A percentile compares a stretch with the other conserved stretches of the same genome.
These are phyloP conservation scores for Rhynchonycteris naso DNA, from an alignment of 2,797 vertebrate genomes.

Conservation along the genomic window DNA sequence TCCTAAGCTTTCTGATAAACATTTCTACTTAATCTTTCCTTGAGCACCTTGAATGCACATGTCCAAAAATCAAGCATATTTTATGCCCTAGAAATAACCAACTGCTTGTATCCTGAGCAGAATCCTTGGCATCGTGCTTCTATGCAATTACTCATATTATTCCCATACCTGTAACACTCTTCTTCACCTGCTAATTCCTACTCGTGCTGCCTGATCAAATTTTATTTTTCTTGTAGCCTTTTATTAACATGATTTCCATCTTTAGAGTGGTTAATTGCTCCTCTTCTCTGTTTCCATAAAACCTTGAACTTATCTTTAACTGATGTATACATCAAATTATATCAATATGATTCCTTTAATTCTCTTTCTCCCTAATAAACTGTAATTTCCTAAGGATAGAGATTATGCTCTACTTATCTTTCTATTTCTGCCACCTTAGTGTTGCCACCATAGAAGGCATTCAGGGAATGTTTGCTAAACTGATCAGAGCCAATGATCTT, in stretches of 20 bases:
- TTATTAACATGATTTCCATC: background rate
- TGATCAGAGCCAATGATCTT: background rate
- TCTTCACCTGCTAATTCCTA: conserved; percentile 37
- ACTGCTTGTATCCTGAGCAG: background rate
- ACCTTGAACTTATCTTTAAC: conserved; percentile 61
- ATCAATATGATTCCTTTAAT: conserved; percentile 51
- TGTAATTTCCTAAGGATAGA: conserved; percentile 13
- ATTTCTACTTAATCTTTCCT: conserved; percentile 1
- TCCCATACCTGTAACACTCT: background rate
- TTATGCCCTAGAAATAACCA: background rate
- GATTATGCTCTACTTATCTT: background rate
- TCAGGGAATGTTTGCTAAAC: background rate
- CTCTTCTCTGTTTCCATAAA: conserved; percentile 8
- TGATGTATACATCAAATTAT: background rate
- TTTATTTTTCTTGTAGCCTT: conserved; percentile 42
- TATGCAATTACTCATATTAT: background rate
- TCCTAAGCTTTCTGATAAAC: conserved; percentile 21
- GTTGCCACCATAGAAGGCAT: background rate
- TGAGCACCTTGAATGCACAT: background rate
- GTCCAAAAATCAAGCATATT: conserved; percentile 1
- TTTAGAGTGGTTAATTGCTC: background rate
- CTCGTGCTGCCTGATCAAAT: conserved; percentile 22
- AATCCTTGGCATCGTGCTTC: background rate
- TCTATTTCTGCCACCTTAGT: background rate
- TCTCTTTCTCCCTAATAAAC: conserved; percentile 39